Evolutionary conservation across 1,140 invertebrate species (phyloP).

Genomic region (Microplitis mediator): DNA sequence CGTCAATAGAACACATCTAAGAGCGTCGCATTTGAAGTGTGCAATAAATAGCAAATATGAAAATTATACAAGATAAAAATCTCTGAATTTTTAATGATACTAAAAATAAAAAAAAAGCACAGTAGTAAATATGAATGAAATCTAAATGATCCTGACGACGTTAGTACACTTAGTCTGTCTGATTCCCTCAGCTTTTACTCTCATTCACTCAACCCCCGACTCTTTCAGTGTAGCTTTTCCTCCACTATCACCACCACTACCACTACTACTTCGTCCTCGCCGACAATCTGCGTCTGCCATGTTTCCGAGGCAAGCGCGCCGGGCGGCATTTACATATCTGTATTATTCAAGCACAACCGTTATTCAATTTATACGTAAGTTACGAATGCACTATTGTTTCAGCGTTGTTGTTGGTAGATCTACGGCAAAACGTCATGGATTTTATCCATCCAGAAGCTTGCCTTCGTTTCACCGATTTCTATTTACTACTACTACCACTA

Average conservation of each 20-base stretch:
- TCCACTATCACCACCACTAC: neutral
- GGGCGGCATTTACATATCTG: conserved; percentile 56
- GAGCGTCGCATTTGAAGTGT: too few species aligned
- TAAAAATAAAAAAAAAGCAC: neutral
- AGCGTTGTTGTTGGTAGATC: conserved; percentile 25
- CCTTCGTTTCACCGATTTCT: too few species aligned
- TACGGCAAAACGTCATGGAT: neutral
- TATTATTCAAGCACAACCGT: conserved; percentile 60
- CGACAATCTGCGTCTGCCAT: conserved; percentile 9
- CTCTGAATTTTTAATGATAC: neutral
- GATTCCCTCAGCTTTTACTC: neutral
- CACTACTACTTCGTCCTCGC: neutral
- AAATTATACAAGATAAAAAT: neutral
- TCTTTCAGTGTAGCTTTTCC: conserved; percentile 1
- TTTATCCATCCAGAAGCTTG: conserved; percentile 14
- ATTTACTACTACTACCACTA: neutral
- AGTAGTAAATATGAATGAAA: conserved; percentile 37
- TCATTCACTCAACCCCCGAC: conserved; percentile 12
- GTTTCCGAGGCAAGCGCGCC: neutral
- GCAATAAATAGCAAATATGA: too few species aligned
- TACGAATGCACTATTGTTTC: conserved; percentile 58
- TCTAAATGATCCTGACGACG: conserved; percentile 46
- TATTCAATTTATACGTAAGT: conserved; percentile 60
- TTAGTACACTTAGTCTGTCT: conserved; percentile 17
- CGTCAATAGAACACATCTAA: too few species aligned